Base-by-base conservation (phyloP, 2,888 invertebrate species). In the Diploptera punctata region DNA sequence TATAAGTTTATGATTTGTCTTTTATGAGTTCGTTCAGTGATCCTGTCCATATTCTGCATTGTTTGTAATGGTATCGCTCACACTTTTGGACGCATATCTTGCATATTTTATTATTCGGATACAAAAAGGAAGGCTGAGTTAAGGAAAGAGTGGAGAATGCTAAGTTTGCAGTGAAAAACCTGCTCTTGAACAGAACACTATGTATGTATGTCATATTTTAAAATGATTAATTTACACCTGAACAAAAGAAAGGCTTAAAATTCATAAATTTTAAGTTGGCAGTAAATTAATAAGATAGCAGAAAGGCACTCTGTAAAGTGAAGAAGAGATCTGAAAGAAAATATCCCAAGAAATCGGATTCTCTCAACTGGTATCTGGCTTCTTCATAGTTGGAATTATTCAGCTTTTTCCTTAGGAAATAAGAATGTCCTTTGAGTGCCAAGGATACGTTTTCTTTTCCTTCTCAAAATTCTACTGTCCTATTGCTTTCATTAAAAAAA, bases 281-380 rank as follows among this genome's bases (percentile, higher is more conserved):
- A 29, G 18, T 24, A 57, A 29, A 29, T 57, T 26, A 29, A 31
- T n/a, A n/a, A n/a, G n/a, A 24, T n/a, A n/a, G 13, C 13, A 13
- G 13, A 2, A 3, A 57, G 16, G 24, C 13, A 1, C 1, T 4
- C 16, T 57, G 29, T 24, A 57, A 52, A 31, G 57, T 29, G 29
- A n/a, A 24, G n/a, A 19, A 52, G 18, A 62, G 62, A 62, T 62
- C 21, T 21, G 38, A 57, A 60, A 47, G 16, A 29, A 31, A 18
- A 18, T 26, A 26, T 26, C 47, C 47, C 47, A 65, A 65, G 65
- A 65, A 65, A 65, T 65, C 65, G 18, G 65, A 65, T 65, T 44
- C 44, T 44, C 1, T 9, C 16, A 26, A 24, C 10, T 65, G 33
- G 43, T 44, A 65, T 26, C 65, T 44, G 65, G 65, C 65, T 44